These are phyloP conservation scores for Xenus cinereus DNA, from an alignment of 2,113 vertebrate genomes.

Conservation along the genomic window DNA sequence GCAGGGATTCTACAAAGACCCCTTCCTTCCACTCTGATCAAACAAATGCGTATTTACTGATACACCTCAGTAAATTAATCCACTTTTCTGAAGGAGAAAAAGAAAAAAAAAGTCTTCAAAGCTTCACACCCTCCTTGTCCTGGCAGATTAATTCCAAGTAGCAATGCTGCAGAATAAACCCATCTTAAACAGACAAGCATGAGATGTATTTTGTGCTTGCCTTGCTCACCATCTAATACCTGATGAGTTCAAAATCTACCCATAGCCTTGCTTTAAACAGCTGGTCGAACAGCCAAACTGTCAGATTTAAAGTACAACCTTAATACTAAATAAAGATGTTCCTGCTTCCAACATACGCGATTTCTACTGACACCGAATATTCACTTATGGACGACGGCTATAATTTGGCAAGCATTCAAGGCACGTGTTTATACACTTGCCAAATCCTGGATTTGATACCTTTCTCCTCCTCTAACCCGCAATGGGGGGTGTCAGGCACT, in stretches of 20 bases:
- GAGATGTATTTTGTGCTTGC: background rate
- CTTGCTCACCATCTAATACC: background rate
- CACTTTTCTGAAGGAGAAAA: background rate
- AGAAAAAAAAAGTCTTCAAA: background rate
- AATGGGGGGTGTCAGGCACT: background rate
- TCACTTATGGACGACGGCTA: background rate
- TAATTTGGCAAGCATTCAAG: background rate
- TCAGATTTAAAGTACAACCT: background rate
- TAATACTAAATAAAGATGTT: background rate
- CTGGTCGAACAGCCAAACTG: background rate
- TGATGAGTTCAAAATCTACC: background rate
- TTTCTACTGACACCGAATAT: background rate
- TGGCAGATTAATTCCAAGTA: background rate
- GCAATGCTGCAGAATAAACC: background rate
- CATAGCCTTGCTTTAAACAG: background rate
- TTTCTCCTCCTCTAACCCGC: background rate
- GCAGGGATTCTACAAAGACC: background rate
- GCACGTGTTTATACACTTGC: background rate
- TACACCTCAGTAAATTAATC: constrained; percentile 11
- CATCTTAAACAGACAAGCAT: background rate
- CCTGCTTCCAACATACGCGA: background rate
- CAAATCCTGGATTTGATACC: background rate
- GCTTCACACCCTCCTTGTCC: background rate
- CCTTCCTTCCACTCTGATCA: background rate
- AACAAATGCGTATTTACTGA: background rate